A percentile compares a stretch with the other conserved stretches of the same genome.
These are phyloP conservation scores for Tachina lurida DNA, from an alignment of 2,888 invertebrate species.

Conservation along the genomic window DNA sequence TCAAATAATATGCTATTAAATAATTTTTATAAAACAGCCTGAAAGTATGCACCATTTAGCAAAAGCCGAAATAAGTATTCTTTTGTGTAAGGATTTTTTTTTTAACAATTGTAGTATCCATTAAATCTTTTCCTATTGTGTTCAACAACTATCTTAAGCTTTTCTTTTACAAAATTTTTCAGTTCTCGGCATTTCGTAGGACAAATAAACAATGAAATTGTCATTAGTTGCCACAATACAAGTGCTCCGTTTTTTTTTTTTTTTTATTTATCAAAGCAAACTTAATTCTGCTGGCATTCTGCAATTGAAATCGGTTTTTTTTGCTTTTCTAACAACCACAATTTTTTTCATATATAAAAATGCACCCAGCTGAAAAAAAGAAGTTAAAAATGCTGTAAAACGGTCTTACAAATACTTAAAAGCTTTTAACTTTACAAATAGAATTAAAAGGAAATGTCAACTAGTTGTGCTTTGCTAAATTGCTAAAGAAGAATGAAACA, in stretches of 20 bases:
- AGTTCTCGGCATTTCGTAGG: neutral
- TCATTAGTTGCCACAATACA: slow-evolving; percentile 29
- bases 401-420: slow-evolving; percentile 26
- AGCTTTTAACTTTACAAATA: slow-evolving; percentile 32
- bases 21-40: neutral
- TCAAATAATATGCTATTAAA: neutral
- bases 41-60: neutral
- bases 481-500: slow-evolving; percentile 12
- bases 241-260: neutral
- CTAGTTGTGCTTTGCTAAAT: slow-evolving; percentile 12
- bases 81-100: neutral
- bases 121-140: slow-evolving; percentile 5
- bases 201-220: slow-evolving; percentile 52
- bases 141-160: neutral
- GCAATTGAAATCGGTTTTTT: slow-evolving; percentile 17
- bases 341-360: neutral
- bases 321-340: slow-evolving; percentile 1
- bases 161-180: slow-evolving; percentile 2
- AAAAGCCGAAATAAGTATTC: neutral
- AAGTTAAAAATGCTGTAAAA: neutral
- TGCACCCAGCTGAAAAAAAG: slow-evolving; percentile 1
- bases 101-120: neutral
- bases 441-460: slow-evolving; percentile 54
- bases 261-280: neutral
- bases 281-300: slow-evolving; percentile 10